Base-by-base conservation (phyloP, 2,113 vertebrate genomes). In the Calonectris borealis region DNA sequence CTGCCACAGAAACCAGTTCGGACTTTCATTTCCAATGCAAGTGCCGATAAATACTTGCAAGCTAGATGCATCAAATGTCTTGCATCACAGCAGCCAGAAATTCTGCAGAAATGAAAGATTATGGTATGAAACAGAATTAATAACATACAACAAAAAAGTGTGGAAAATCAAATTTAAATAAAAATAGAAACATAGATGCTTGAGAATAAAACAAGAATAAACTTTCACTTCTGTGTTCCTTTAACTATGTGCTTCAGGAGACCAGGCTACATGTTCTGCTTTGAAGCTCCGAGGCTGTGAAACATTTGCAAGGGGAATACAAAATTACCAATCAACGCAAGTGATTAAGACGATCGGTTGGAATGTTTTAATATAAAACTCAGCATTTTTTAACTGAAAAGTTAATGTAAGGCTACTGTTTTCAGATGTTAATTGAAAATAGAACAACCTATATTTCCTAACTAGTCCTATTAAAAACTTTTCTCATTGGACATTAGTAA, bases 201-300 rank as follows among this genome's bases (percentile, higher is more conserved):
- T 49, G 20, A 65, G n/a, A 79, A 58, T 12, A 42, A 79, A 72
- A 22, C 12, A 52, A 38, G 11, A 44, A 19, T 24, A 48, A 77
- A 38, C 6, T 32, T 22, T 5, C 1, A 16, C 5, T 66, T 38
- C 29, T 60, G 5, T 55, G 3, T 38, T 78, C 25, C 36, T 85
- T 55, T 34, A 16, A 46, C 11, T 16, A 29, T 4, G 9, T 34
- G 0, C 32, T 64, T 42, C 65, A 79, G 46, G 61, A 81, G 55
- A 12, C 3, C 29, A 29, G 13, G 70, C 29, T 75, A 1, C 7
- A 7, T 0, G 0, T 46, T 51, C 34, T 55, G 24, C 66, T 61
- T 36, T 34, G 69, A 62, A 77, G 34, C 21, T 77, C 21, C 4
- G 6, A 70, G 22, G 34, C 25, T 36, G 21, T 11, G 44, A 70